phyloP scores from a whole-genome alignment of 2,888 invertebrate species.

The Spodoptera picta region DNA sequence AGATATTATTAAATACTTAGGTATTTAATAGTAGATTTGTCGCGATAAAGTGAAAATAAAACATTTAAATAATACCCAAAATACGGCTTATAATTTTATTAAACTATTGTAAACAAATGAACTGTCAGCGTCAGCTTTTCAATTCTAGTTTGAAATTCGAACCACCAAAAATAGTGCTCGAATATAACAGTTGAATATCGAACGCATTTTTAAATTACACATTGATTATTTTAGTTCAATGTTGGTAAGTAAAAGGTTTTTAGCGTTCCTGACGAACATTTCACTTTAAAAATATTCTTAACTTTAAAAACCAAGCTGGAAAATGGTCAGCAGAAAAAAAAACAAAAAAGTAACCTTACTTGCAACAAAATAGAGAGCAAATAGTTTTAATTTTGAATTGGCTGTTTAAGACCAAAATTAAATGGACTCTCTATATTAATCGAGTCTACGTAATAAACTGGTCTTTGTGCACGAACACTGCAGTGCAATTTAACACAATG shows the following conservation, averaged over 20 bases:
- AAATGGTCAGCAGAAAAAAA: conserved; percentile 5
- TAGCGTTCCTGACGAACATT: not conserved
- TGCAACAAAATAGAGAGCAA: conserved; percentile 55
- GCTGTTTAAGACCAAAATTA: conserved; percentile 58
- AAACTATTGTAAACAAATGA: conserved; percentile 40
- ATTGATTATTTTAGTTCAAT: no score
- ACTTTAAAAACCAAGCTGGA: not conserved
- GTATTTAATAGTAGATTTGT: no score
- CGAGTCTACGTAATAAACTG: conserved; percentile 57
- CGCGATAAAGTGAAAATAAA: no score
- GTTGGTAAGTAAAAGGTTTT: no score
- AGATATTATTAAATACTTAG: no score
- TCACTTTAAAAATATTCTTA: no score
- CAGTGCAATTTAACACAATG: conserved; percentile 47
- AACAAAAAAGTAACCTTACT: conserved; percentile 35
- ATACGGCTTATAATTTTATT: conserved; percentile 2
- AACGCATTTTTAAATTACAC: not conserved
- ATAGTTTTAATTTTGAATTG: conserved; percentile 73
- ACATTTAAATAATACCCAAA: no score
- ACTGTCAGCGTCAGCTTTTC: conserved; percentile 39
- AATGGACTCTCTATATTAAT: conserved; percentile 64
- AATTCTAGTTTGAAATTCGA: conserved; percentile 19
- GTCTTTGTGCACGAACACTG: conserved; percentile 44
- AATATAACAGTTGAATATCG: conserved; percentile 15
- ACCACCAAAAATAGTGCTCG: not conserved